Percentiles rank a stretch among this genome's conserved stretches.
These are phyloP conservation scores for Characodon lateralis DNA, from an alignment of 2,797 vertebrate genomes.

Conservation along the genomic window DNA sequence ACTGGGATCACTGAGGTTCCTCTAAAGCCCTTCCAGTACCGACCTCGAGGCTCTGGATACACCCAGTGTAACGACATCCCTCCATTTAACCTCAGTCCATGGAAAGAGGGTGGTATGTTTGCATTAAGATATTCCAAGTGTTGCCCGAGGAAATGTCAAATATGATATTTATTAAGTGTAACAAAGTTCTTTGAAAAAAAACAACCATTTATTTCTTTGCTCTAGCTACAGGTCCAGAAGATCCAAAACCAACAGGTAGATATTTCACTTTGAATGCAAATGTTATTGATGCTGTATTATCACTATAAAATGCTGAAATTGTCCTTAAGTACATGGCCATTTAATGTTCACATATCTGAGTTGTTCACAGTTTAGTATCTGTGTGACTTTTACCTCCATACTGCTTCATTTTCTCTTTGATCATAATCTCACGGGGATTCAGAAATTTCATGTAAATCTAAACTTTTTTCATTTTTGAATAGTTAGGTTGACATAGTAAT, in stretches of 20 bases:
- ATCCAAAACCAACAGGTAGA: neutral
- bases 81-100: conserved; percentile 79
- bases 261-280: neutral
- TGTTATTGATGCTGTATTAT: neutral
- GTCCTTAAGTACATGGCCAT: neutral
- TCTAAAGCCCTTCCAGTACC: conserved; percentile 75
- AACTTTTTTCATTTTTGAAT: neutral
- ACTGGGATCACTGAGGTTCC: conserved; percentile 84
- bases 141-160: too few species aligned
- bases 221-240: neutral
- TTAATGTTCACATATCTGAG: neutral
- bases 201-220: neutral
- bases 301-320: neutral
- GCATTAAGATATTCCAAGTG: neutral
- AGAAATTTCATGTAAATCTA: neutral
- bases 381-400: neutral
- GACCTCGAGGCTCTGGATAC: conserved; percentile 73
- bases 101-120: conserved; percentile 71
- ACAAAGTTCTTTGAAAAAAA: too few species aligned
- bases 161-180: too few species aligned
- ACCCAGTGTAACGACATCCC: conserved; percentile 73
- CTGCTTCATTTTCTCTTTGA: neutral
- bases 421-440: neutral
- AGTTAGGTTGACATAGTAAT: neutral
- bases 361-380: neutral